phyloP scores from a whole-genome alignment of 2,888 invertebrate genomes.

The Phyto melanocephala region DNA sequence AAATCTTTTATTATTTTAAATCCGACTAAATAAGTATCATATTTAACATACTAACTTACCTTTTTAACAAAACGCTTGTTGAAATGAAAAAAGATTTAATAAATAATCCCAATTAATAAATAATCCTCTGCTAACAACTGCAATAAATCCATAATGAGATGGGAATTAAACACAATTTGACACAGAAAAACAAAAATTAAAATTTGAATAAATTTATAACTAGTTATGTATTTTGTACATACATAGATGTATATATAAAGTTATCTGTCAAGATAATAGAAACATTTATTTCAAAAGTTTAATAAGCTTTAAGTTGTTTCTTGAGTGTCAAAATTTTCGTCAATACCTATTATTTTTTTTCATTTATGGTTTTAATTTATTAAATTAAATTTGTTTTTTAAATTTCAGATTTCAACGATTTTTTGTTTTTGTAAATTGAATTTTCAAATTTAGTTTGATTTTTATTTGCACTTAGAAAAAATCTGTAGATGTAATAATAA shows the following conservation, averaged over 20 bases:
- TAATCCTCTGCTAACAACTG: conserved; percentile 50
- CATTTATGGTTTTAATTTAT: neutral
- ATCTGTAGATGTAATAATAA: neutral
- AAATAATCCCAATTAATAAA: conserved; percentile 51
- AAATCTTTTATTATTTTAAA: too few relatives aligned
- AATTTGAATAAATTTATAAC: neutral
- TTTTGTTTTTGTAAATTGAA: neutral
- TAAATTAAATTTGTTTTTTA: neutral
- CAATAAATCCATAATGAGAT: conserved; percentile 52
- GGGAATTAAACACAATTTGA: conserved; percentile 25
- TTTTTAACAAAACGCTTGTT: conserved; percentile 41
- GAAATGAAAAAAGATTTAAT: neutral
- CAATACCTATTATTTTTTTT: neutral
- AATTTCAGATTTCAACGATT: neutral
- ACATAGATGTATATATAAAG: too few relatives aligned
- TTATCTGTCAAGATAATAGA: too few relatives aligned
- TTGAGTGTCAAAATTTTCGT: neutral
- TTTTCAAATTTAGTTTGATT: neutral
- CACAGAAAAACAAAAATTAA: neutral
- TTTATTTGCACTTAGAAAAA: neutral
- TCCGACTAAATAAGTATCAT: neutral
- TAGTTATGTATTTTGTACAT: too few relatives aligned
- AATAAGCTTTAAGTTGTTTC: neutral
- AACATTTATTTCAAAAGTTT: too few relatives aligned
- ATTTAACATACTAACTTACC: conserved; percentile 45